Percentiles rank a stretch among this genome's conserved stretches.
Conservation (phyloP, 2,888 invertebrate genomes). For the Laspeyria flexula region DNA sequence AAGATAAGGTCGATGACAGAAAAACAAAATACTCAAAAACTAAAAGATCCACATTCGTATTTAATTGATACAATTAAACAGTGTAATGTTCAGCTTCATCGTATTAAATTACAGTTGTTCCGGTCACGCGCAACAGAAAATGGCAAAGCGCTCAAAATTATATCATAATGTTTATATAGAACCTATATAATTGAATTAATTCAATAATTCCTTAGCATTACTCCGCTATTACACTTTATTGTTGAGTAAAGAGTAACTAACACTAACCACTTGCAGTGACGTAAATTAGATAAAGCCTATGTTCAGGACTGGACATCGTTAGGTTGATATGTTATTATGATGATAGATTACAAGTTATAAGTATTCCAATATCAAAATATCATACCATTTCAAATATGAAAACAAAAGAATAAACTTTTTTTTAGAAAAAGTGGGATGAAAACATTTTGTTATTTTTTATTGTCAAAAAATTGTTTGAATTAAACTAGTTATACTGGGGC, state of each 20-base stretch:
- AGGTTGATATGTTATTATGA: too few relatives aligned
- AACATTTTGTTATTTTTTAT: too few relatives aligned
- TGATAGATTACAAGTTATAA: too few relatives aligned
- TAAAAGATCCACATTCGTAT: constrained; percentile 2
- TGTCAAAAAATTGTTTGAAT: too few relatives aligned
- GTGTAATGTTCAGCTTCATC: constrained; percentile 31
- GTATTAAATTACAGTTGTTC: constrained; percentile 37
- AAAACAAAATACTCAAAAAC: too few relatives aligned
- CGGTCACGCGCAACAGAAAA: constrained; percentile 24
- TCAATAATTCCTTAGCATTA: constrained; percentile 43
- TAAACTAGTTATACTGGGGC: too few relatives aligned
- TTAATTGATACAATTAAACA: constrained; percentile 19
- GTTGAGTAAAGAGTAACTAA: constrained; percentile 29
- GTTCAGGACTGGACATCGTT: too few relatives aligned
- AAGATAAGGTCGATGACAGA: neutral
- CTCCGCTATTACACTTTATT: constrained; percentile 30
- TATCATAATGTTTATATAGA: constrained; percentile 36
- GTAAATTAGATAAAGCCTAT: neutral
- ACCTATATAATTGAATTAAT: constrained; percentile 41
- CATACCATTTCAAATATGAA: too few relatives aligned
- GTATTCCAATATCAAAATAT: too few relatives aligned
- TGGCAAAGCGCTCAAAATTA: constrained; percentile 38
- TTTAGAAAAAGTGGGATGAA: too few relatives aligned
- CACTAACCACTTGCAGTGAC: neutral
- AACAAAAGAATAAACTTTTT: too few relatives aligned